Evolutionary conservation across 2,797 vertebrate species (phyloP).

Genomic region (Megaceryle alcyon): DNA sequence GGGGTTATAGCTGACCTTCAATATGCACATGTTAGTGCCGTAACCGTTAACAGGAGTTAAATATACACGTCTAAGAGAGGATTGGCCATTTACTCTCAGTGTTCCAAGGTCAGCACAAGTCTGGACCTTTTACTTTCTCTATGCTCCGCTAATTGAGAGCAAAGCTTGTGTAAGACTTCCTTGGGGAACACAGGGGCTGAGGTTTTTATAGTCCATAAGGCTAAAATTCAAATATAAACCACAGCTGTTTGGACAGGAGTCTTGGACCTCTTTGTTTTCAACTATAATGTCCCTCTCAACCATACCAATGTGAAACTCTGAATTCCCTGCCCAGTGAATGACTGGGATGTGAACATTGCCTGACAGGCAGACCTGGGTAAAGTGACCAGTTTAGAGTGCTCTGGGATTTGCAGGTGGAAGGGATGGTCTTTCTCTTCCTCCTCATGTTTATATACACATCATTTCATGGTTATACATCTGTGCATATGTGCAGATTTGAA

Average conservation of each 20-base stretch:
- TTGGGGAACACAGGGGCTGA: slow-evolving; percentile 64
- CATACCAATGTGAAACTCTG: slow-evolving; percentile 9
- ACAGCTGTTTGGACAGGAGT: slow-evolving; percentile 73
- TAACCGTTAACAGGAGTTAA: slow-evolving; percentile 52
- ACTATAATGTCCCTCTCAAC: slow-evolving; percentile 52
- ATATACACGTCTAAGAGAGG: slow-evolving; percentile 51
- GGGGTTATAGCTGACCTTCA: slow-evolving; percentile 36
- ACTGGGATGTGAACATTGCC: not conserved
- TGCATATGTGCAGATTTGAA: not conserved
- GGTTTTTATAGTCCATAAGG: slow-evolving; percentile 67
- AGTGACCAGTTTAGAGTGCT: not conserved
- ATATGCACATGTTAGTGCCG: slow-evolving; percentile 49
- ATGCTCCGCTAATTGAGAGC: slow-evolving; percentile 56
- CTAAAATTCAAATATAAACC: slow-evolving; percentile 70
- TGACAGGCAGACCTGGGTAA: not conserved
- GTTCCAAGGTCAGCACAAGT: slow-evolving; percentile 66
- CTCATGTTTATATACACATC: fast-evolving
- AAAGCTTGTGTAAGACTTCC: slow-evolving; percentile 77
- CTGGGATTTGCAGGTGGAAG: slow-evolving; percentile 31
- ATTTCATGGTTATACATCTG: not conserved
- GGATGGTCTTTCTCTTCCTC: not conserved
- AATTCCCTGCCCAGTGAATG: not conserved
- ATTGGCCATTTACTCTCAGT: slow-evolving; percentile 45
- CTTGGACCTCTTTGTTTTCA: slow-evolving; percentile 59
- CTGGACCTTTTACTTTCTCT: slow-evolving; percentile 68